These are phyloP conservation scores for Coremacera marginata DNA, from an alignment of 2,888 invertebrate genomes.

Conservation along the genomic window DNA sequence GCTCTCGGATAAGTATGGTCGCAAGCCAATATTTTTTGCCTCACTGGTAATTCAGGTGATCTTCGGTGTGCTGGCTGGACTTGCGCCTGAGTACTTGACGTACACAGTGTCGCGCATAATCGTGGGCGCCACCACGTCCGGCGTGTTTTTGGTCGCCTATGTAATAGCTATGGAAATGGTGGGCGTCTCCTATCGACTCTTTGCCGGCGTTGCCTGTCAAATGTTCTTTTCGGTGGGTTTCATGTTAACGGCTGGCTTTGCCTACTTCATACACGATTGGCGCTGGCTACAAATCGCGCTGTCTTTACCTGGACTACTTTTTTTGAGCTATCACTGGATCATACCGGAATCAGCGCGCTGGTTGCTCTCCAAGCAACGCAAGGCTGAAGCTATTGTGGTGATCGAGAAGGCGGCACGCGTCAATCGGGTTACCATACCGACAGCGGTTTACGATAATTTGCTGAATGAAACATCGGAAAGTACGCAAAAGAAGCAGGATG, in stretches of 20 bases:
- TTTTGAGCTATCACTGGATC: conserved; percentile 80
- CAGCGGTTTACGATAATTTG: conserved; percentile 72
- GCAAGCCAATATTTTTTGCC: conserved; percentile 80
- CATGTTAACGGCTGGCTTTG: conserved; percentile 77
- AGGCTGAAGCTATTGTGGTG: conserved; percentile 75
- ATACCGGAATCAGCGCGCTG: conserved; percentile 83
- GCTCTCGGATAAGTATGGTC: conserved; percentile 79
- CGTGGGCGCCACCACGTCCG: conserved; percentile 82
- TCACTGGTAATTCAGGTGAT: conserved; percentile 77
- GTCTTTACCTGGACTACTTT: conserved; percentile 77
- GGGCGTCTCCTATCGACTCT: conserved; percentile 76
- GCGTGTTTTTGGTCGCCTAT: conserved; percentile 82
- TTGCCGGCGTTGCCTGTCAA: conserved; percentile 80
- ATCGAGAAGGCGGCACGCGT: conserved; percentile 76
- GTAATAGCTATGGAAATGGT: conserved; percentile 84
- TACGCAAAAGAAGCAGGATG: conserved; percentile 56
- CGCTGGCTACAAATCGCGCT: conserved; percentile 78
- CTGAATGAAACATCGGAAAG: conserved; percentile 69
- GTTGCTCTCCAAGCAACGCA: conserved; percentile 76
- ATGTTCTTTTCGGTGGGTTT: conserved; percentile 82
- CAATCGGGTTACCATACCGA: conserved; percentile 74
- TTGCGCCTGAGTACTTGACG: conserved; percentile 78
- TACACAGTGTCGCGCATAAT: conserved; percentile 77
- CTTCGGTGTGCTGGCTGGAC: conserved; percentile 76
- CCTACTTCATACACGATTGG: conserved; percentile 79